phyloP scores from a whole-genome alignment of 2,888 invertebrate species.

The Eupithecia insigniata region DNA sequence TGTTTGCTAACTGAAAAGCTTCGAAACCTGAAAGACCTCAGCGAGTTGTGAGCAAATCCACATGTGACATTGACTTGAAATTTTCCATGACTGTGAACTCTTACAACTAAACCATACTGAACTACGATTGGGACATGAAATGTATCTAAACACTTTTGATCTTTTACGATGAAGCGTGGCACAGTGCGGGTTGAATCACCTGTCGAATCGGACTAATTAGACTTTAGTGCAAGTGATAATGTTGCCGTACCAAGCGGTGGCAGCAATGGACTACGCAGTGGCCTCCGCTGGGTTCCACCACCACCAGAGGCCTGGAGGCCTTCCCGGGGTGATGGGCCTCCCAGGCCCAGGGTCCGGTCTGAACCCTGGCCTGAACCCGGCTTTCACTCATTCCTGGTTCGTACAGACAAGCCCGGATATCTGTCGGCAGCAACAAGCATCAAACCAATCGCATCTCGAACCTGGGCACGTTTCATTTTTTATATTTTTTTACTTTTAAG shows the following conservation, averaged over 20 bases:
- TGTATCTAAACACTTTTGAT: conserved; percentile 56
- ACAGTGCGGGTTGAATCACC: conserved; percentile 55
- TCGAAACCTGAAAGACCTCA: conserved; percentile 48
- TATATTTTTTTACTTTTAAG: conserved; percentile 79
- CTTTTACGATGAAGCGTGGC: conserved; percentile 56
- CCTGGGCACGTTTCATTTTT: conserved; percentile 93
- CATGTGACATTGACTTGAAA: conserved; percentile 25
- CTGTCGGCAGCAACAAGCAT: conserved; percentile 92
- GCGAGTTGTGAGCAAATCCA: conserved; percentile 31
- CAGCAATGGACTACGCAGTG: conserved; percentile 93
- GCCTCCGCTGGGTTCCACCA: conserved; percentile 81
- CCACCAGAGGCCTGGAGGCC: conserved; percentile 80
- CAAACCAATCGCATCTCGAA: conserved; percentile 91
- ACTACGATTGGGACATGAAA: conserved; percentile 29
- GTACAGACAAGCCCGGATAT: conserved; percentile 94
- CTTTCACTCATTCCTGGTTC: conserved; percentile 98
- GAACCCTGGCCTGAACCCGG: conserved; percentile 85
- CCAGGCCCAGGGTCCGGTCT: conserved; percentile 79
- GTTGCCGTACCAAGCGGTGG: conserved; percentile 95
- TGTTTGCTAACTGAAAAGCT: conserved; percentile 77
- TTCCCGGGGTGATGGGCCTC: conserved; percentile 84
- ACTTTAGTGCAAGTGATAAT: conserved; percentile 78
- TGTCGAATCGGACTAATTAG: conserved; percentile 54
- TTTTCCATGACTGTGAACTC: conserved; percentile 31
- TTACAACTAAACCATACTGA: neutral